A percentile compares a stretch with the other conserved stretches of the same genome.
phyloP scores from a whole-genome alignment of 37 sponge, comb jelly and placozoan genomes.

The Theonella swinhoei region DNA sequence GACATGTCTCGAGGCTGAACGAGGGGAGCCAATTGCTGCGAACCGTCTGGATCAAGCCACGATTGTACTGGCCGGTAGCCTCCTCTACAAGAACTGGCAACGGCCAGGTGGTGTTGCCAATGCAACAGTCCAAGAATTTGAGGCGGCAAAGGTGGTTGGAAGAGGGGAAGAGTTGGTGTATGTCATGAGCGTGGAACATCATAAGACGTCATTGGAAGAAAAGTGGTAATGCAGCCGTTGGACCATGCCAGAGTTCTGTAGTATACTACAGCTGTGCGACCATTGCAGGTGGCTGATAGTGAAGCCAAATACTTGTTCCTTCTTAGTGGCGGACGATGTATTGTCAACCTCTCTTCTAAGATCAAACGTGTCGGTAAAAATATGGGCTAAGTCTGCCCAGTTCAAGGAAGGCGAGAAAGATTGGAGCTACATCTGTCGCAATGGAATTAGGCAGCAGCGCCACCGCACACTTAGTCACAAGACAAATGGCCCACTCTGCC shows the following conservation, averaged over 20 bases:
- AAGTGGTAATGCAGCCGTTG: neutral
- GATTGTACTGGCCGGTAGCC: too few species aligned
- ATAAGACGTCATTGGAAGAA: neutral
- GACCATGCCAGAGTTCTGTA: neutral
- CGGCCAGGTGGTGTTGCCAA: slow-evolving; percentile 5
- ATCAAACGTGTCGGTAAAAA: neutral
- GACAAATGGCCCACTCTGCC: neutral
- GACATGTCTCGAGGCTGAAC: neutral
- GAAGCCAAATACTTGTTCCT: neutral
- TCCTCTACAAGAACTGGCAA: slow-evolving; percentile 8
- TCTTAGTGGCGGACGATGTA: neutral
- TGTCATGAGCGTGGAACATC: neutral
- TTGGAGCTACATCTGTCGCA: neutral
- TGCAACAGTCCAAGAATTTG: neutral
- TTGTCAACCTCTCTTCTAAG: neutral
- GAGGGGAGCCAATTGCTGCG: neutral
- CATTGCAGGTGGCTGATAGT: neutral
- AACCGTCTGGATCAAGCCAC: too few species aligned
- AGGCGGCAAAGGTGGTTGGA: neutral
- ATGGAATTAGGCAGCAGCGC: neutral
- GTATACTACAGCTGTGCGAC: neutral
- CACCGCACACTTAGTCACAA: neutral
- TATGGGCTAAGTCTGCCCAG: neutral
- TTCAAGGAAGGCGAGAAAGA: slow-evolving; percentile 5
- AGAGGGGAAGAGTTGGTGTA: neutral